phyloP scores from a whole-genome alignment of 2,113 vertebrate genomes.

The Centropristis striata region DNA sequence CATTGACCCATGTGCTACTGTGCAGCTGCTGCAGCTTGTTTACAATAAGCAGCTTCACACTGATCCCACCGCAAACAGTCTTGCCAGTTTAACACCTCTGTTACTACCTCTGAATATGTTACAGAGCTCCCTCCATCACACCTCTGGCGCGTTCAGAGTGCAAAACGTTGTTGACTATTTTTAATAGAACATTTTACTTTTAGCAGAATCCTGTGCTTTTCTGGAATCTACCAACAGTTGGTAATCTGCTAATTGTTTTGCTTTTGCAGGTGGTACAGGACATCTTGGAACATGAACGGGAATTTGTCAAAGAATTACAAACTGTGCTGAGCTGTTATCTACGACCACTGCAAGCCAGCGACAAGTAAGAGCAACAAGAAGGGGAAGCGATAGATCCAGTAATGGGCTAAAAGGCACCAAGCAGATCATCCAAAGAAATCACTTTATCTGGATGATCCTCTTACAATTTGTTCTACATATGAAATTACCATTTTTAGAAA shows the following conservation, averaged over 20 bases:
- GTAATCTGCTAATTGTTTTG: slow-evolving; percentile 3
- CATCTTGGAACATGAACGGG: slow-evolving; percentile 96
- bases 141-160: no score
- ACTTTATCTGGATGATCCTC: neutral
- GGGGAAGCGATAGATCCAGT: neutral
- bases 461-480: no score
- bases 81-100: no score
- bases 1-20: no score
- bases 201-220: neutral
- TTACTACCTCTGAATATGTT: no score
- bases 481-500: neutral
- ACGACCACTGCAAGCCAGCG: slow-evolving; percentile 92
- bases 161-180: neutral
- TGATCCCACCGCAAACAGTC: no score
- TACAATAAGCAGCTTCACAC: no score
- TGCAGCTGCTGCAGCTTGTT: no score
- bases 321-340: slow-evolving; percentile 92
- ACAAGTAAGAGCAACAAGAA: slow-evolving; percentile 91
- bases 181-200: neutral
- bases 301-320: slow-evolving; percentile 97
- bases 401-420: no score
- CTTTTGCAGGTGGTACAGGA: slow-evolving; percentile 93
- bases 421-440: neutral
- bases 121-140: no score
- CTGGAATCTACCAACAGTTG: neutral